Percentiles rank a stretch among this genome's conserved stretches.
These are phyloP conservation scores for Rosalia funebris DNA, from an alignment of 2,888 invertebrate species.

Conservation along the genomic window DNA sequence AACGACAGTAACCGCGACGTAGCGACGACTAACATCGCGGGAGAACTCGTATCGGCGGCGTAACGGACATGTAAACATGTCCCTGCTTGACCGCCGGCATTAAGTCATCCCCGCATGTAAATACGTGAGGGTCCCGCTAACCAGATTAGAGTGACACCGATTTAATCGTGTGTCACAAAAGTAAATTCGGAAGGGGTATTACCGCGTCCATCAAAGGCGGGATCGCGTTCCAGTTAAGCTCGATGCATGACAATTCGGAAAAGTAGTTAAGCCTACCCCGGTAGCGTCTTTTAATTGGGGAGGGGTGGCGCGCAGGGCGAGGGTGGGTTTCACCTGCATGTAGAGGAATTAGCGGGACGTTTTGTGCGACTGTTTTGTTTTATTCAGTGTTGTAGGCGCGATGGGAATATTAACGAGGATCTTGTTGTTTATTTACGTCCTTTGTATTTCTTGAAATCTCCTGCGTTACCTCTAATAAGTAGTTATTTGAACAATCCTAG, in stretches of 20 bases:
- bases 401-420: no score
- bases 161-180: conserved; percentile 50
- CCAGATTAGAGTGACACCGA: conserved; percentile 50
- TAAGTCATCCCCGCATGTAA: conserved; percentile 43
- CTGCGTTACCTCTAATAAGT: no score
- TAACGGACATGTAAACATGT: conserved; percentile 33
- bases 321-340: no score
- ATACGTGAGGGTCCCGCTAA: conserved; percentile 44
- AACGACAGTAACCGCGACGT: no score
- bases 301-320: neutral
- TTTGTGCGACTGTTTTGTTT: no score
- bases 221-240: conserved; percentile 29
- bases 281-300: conserved; percentile 13
- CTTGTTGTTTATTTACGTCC: no score
- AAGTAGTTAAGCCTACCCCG: conserved; percentile 13
- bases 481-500: no score
- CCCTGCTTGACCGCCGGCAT: conserved; percentile 37
- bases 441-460: no score
- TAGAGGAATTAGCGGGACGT: no score
- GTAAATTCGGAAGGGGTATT: conserved; percentile 47
- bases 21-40: no score
- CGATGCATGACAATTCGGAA: conserved; percentile 32
- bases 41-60: no score
- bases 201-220: conserved; percentile 47
- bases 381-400: no score